phyloP scores from a whole-genome alignment of 2,797 vertebrate genomes.

The Limnodromus scolopaceus region DNA sequence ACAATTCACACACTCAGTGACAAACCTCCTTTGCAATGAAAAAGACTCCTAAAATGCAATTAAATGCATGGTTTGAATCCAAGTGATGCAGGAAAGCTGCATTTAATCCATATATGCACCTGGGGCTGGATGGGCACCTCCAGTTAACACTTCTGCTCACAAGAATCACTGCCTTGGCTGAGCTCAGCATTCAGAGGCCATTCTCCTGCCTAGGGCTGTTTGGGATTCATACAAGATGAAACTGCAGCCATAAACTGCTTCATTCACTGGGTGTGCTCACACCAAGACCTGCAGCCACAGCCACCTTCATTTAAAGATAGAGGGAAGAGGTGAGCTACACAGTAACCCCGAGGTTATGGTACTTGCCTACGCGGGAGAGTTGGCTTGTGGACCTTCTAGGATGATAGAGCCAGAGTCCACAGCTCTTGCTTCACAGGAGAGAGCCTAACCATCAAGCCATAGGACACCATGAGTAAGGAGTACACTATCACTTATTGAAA shows the following conservation, averaged over 20 bases:
- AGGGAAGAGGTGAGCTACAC: rapidly evolving
- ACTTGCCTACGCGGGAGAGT: neutral
- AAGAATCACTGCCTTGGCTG: neutral
- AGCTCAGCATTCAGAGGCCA: neutral
- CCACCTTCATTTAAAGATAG: neutral
- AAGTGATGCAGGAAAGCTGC: neutral
- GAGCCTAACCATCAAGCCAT: neutral
- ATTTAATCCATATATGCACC: neutral
- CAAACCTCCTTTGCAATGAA: neutral
- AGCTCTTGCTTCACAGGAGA: neutral
- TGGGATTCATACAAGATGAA: neutral
- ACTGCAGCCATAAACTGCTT: neutral
- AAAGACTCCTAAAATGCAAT: neutral
- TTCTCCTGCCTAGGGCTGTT: neutral
- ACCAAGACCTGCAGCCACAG: neutral
- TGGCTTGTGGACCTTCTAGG: neutral
- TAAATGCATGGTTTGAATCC: neutral
- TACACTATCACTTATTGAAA: neutral
- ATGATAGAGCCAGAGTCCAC: neutral
- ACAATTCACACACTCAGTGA: neutral
- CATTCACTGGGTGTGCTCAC: neutral
- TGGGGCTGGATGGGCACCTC: neutral
- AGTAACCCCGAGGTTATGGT: neutral
- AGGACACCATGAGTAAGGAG: neutral
- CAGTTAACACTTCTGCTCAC: neutral